Conservation (phyloP, 1,140 invertebrate genomes). For the Brachionus plicatilis region DNA sequence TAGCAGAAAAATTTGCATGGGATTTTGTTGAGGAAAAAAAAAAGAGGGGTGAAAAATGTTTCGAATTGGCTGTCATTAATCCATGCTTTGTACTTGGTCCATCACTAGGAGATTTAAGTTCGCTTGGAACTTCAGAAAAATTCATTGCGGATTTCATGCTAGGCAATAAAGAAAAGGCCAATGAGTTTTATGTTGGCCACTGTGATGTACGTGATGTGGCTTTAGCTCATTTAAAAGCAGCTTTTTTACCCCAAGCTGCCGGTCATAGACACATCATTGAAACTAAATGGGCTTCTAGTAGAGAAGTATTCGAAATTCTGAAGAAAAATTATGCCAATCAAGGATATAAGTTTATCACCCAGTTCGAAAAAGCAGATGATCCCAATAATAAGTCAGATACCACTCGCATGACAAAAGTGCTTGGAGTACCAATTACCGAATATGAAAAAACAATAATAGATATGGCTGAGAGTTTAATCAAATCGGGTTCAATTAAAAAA, state of each 20-base stretch:
- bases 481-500: slow-evolving; percentile 56
- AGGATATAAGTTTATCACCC: slow-evolving; percentile 16
- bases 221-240: slow-evolving; percentile 59
- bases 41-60: slow-evolving; percentile 49
- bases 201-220: slow-evolving; percentile 62
- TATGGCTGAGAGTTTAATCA: slow-evolving; percentile 58
- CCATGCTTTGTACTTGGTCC: slow-evolving; percentile 60
- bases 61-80: slow-evolving; percentile 60
- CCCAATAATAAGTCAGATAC: background rate
- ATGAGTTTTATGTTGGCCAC: slow-evolving; percentile 56
- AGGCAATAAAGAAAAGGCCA: slow-evolving; percentile 55
- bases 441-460: slow-evolving; percentile 56
- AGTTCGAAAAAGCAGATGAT: background rate
- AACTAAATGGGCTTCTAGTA: slow-evolving; percentile 1
- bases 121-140: slow-evolving; percentile 43
- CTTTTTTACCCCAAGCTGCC: slow-evolving; percentile 57
- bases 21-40: slow-evolving; percentile 58
- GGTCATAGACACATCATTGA: slow-evolving; percentile 45
- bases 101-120: slow-evolving; percentile 50
- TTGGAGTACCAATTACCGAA: slow-evolving; percentile 53
- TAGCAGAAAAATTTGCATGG: slow-evolving; percentile 62
- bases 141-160: slow-evolving; percentile 56
- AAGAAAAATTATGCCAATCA: background rate
- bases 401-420: slow-evolving; percentile 50
- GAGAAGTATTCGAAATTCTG: background rate